phyloP scores from a whole-genome alignment of 2,888 invertebrate species.

The Odontothrips loti region DNA sequence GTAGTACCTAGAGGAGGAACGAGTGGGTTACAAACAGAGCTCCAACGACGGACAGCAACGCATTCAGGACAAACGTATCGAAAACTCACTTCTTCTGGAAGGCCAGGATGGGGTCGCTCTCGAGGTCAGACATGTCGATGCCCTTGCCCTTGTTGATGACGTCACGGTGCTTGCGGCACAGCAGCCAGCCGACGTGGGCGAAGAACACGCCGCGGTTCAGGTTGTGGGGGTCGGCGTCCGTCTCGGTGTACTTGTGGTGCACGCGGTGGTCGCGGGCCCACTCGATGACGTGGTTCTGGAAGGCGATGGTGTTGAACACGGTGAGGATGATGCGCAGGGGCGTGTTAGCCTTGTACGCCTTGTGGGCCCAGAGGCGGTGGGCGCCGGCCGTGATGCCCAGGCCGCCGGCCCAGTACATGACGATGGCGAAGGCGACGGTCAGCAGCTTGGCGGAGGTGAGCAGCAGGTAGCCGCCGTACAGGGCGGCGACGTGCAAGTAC shows the following conservation, averaged over 20 bases:
- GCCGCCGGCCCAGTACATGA: constrained; percentile 72
- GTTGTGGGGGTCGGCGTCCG: constrained; percentile 91
- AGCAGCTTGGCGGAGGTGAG: constrained; percentile 68
- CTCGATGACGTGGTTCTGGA: constrained; percentile 49
- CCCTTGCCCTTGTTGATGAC: constrained; percentile 80
- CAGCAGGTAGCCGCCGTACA: constrained; percentile 70
- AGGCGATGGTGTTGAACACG: constrained; percentile 82
- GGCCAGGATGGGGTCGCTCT: constrained; percentile 71
- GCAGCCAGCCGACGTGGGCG: constrained; percentile 91
- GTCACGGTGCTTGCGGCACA: constrained; percentile 85
- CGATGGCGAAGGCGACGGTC: constrained; percentile 63
- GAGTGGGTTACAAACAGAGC: too few species aligned
- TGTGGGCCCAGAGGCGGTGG: constrained; percentile 93
- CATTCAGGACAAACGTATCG: too few species aligned
- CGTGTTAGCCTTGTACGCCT: constrained; percentile 91
- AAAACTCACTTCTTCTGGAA: constrained; percentile 80
- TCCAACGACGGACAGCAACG: too few species aligned
- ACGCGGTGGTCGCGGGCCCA: constrained; percentile 59
- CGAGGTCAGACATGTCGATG: constrained; percentile 79
- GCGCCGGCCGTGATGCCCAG: constrained; percentile 96
- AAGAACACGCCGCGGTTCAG: constrained; percentile 92
- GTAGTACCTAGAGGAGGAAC: constrained; percentile 59
- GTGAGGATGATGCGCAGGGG: constrained; percentile 77
- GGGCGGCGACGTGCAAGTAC: constrained; percentile 68
- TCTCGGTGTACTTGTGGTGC: constrained; percentile 91